A percentile compares a stretch with the other conserved stretches of the same genome.
Evolutionary conservation across 2,113 vertebrate genomes (phyloP).

Genomic region (Leptosomus discolor): DNA sequence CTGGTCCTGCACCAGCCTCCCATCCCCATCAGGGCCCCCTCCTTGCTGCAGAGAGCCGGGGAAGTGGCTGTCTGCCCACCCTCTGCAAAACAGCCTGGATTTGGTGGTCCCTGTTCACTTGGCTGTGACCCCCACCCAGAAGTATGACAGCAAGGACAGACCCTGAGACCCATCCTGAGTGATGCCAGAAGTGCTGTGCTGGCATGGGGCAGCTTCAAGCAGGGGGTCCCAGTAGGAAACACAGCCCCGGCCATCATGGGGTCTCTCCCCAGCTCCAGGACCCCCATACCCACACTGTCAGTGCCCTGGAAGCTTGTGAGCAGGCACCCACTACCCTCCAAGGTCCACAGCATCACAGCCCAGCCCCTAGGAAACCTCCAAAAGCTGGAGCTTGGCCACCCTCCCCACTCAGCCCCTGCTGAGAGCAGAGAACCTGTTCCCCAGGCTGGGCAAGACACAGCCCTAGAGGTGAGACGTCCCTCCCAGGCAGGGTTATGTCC

Average conservation of each 20-base stretch:
- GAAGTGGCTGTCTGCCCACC: background rate
- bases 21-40: background rate
- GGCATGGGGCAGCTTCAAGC: background rate
- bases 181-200: background rate
- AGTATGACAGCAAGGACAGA: background rate
- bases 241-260: background rate
- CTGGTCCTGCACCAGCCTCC: background rate
- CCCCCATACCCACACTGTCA: background rate
- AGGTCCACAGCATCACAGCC: background rate
- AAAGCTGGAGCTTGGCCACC: background rate
- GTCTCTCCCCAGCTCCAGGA: background rate
- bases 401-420: background rate
- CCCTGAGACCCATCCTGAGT: fast-evolving
- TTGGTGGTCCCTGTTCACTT: background rate
- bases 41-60: fast-evolving
- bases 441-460: slow-evolving; percentile 24
- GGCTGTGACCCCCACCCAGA: background rate
- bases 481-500: background rate
- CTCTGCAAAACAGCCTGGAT: background rate
- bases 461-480: no score
- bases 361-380: background rate
- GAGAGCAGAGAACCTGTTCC: background rate
- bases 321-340: fast-evolving
- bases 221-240: background rate
- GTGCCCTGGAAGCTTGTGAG: background rate